Evolutionary conservation across 1,140 invertebrate genomes (phyloP).

Genomic region (Drosophila bocqueti): DNA sequence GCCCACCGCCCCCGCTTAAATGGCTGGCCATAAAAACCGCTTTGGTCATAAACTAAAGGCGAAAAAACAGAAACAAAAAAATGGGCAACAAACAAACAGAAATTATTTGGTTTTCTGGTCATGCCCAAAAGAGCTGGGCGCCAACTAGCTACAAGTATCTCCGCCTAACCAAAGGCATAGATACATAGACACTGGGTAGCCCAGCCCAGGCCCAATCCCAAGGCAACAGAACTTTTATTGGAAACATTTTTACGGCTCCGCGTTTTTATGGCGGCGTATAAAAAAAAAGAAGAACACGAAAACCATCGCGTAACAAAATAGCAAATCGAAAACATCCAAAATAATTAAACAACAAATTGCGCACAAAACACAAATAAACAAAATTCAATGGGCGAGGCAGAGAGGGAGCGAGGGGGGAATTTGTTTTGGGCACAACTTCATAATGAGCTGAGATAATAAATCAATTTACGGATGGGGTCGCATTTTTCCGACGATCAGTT

Average conservation of each 20-base stretch:
- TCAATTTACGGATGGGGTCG: constrained; percentile 17
- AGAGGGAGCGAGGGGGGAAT: neutral
- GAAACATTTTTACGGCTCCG: constrained; percentile 69
- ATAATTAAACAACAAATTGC: constrained; percentile 67
- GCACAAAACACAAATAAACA: constrained; percentile 63
- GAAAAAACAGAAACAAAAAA: constrained; percentile 30
- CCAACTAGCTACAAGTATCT: constrained; percentile 44
- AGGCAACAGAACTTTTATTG: constrained; percentile 64
- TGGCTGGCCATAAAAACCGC: constrained; percentile 57
- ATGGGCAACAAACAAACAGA: constrained; percentile 55
- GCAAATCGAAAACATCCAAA: constrained; percentile 63
- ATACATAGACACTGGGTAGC: constrained; percentile 26
- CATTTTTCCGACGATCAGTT: constrained; percentile 2
- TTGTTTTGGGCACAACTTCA: constrained; percentile 4
- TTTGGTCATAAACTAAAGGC: constrained; percentile 48
- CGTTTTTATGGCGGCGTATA: constrained; percentile 67
- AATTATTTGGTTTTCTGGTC: constrained; percentile 81
- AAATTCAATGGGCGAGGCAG: constrained; percentile 2
- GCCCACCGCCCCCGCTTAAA: constrained; percentile 16
- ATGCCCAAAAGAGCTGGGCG: constrained; percentile 68
- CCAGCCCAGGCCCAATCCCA: constrained; percentile 33
- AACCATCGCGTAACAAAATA: constrained; percentile 55
- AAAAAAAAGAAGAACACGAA: constrained; percentile 51
- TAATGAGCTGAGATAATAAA: constrained; percentile 33
- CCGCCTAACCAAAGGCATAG: neutral